Evolutionary conservation across 2,113 vertebrate genomes (phyloP).

Genomic region (Petrocephalus zakoni): DNA sequence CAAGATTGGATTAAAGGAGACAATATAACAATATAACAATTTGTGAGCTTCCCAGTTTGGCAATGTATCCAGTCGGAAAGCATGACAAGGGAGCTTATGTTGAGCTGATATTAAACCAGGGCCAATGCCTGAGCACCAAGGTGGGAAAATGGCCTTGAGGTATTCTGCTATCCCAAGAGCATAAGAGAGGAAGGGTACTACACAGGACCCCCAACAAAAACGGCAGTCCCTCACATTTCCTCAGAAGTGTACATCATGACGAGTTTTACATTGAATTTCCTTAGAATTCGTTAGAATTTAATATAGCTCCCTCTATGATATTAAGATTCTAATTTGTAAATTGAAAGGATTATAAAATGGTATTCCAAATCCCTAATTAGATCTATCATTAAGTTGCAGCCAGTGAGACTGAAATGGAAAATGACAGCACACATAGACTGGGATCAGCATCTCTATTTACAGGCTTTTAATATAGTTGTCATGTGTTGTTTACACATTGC

Average conservation of each 20-base stretch:
- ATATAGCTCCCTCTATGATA: not conserved
- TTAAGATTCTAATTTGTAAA: not conserved
- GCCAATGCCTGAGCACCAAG: no score
- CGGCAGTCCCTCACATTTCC: not conserved
- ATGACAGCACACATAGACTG: not conserved
- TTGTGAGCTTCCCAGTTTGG: constrained; percentile 54
- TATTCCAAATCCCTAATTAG: not conserved
- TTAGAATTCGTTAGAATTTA: not conserved
- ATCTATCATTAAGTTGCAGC: not conserved
- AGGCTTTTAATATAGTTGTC: constrained; percentile 13
- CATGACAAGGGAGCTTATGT: constrained; percentile 65
- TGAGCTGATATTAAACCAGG: constrained; percentile 49
- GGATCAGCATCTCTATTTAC: constrained; percentile 2
- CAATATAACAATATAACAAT: constrained; percentile 46
- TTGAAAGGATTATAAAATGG: not conserved
- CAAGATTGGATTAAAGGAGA: constrained; percentile 64
- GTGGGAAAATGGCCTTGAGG: not conserved
- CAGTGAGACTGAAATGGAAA: not conserved
- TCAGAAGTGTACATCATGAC: not conserved
- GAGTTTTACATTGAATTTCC: not conserved
- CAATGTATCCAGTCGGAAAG: constrained; percentile 64
- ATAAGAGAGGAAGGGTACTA: not conserved
- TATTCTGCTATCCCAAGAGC: not conserved
- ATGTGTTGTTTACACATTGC: constrained; percentile 1
- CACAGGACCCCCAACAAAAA: not conserved